Percentiles rank a stretch among this genome's conserved stretches.
Conservation (phyloP, 2,797 vertebrate species). For the Melanotaenia trifasciata region DNA sequence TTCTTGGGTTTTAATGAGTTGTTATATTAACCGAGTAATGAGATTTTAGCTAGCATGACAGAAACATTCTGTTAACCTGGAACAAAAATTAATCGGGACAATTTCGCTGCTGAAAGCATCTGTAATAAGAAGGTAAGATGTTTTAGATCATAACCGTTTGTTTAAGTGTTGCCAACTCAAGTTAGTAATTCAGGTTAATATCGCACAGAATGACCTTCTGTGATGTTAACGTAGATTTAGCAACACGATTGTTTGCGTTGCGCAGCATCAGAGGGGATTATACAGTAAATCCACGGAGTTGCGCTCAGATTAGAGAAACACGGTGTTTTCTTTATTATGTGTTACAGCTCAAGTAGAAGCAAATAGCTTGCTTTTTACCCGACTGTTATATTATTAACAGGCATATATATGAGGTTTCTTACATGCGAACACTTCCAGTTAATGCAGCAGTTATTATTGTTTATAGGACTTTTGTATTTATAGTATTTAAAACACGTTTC, state of each 20-base stretch:
- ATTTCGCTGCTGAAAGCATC: not conserved
- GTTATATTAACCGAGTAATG: not conserved
- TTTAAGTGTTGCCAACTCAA: not conserved
- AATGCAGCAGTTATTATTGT: not conserved
- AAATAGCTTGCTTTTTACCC: not conserved
- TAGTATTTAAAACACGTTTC: not conserved
- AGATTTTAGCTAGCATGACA: not conserved
- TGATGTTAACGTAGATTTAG: not conserved
- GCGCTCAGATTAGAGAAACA: not conserved
- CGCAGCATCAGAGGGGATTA: not conserved
- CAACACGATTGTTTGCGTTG: not conserved
- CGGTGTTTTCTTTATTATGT: not conserved
- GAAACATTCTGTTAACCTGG: not conserved
- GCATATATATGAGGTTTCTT: not conserved
- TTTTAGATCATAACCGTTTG: not conserved
- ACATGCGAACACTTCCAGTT: not conserved
- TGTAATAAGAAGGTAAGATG: slow-evolving; percentile 14
- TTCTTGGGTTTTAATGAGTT: not conserved
- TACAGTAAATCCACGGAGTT: not conserved
- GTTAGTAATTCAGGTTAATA: not conserved
- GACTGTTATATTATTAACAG: not conserved
- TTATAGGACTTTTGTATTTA: not conserved
- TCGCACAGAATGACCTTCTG: too few species aligned
- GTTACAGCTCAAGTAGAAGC: too few species aligned
- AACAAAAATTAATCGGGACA: not conserved